Evolutionary conservation across 2,797 vertebrate genomes (phyloP).

Genomic region (Basileuterus tristriatus): DNA sequence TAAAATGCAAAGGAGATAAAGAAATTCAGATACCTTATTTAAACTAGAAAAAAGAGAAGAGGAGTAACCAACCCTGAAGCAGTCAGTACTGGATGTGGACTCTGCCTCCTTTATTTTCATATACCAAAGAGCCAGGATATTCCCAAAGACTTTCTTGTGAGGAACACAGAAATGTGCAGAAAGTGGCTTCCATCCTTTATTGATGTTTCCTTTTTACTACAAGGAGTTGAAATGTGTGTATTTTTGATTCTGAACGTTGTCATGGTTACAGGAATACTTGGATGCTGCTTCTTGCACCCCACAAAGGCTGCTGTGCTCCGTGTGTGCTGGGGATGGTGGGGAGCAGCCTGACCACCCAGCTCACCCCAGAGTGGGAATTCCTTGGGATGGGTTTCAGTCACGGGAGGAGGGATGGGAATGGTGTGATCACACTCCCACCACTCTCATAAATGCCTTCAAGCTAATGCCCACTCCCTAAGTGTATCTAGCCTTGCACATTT

Average conservation of each 20-base stretch:
- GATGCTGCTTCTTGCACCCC: slow-evolving; percentile 19
- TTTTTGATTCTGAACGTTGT: slow-evolving; percentile 39
- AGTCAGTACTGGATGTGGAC: neutral
- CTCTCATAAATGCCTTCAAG: neutral
- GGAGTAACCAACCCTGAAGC: neutral
- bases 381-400: neutral
- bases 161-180: neutral
- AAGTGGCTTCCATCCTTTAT: slow-evolving; percentile 15
- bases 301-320: neutral
- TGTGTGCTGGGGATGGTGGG: neutral
- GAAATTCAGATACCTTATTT: neutral
- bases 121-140: neutral
- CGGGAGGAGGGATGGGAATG: neutral
- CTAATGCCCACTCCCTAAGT: neutral
- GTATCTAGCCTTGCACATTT: neutral
- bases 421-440: neutral
- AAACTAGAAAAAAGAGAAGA: neutral
- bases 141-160: neutral
- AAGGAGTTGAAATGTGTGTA: slow-evolving; percentile 15
- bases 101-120: neutral
- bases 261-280: slow-evolving; percentile 45
- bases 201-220: slow-evolving; percentile 40
- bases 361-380: neutral
- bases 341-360: neutral
- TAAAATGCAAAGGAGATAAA: slow-evolving; percentile 33